Conservation (phyloP, 2,113 vertebrate genomes). For the Archocentrus centrarchus region DNA sequence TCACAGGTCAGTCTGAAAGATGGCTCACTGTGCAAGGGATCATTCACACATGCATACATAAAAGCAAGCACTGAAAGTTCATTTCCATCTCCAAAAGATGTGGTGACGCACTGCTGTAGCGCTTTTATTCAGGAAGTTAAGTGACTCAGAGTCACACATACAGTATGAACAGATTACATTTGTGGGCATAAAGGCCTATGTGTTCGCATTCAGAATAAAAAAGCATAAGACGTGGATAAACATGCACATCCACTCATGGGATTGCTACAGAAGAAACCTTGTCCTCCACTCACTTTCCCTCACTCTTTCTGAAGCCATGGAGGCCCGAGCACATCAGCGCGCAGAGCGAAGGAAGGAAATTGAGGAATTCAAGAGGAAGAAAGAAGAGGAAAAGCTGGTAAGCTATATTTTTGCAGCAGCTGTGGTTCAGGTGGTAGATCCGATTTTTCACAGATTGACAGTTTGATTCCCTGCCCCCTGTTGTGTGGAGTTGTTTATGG, state of each 20-base stretch:
- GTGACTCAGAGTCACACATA: background rate
- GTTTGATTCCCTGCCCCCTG: background rate
- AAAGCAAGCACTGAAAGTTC: background rate
- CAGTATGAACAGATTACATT: background rate
- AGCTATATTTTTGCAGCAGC: background rate
- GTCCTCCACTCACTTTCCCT: background rate
- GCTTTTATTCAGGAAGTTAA: constrained; percentile 1
- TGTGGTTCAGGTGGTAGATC: background rate
- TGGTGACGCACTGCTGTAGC: background rate
- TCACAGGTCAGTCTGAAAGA: constrained; percentile 83
- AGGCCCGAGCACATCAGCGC: constrained; percentile 87
- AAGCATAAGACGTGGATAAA: background rate
- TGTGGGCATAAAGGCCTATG: background rate
- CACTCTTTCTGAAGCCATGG: constrained; percentile 86
- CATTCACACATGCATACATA: background rate
- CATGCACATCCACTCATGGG: background rate
- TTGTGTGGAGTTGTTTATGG: background rate
- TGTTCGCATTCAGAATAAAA: constrained; percentile 12
- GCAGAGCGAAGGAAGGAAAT: constrained; percentile 84
- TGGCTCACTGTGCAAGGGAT: background rate
- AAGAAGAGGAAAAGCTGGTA: constrained; percentile 85
- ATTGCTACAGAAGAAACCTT: background rate
- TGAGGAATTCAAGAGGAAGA: constrained; percentile 85
- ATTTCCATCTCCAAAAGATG: constrained; percentile 6
- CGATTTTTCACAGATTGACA: background rate